Evolutionary conservation across 2,797 vertebrate genomes (phyloP).

Genomic region (Hippoglossus hippoglossus): DNA sequence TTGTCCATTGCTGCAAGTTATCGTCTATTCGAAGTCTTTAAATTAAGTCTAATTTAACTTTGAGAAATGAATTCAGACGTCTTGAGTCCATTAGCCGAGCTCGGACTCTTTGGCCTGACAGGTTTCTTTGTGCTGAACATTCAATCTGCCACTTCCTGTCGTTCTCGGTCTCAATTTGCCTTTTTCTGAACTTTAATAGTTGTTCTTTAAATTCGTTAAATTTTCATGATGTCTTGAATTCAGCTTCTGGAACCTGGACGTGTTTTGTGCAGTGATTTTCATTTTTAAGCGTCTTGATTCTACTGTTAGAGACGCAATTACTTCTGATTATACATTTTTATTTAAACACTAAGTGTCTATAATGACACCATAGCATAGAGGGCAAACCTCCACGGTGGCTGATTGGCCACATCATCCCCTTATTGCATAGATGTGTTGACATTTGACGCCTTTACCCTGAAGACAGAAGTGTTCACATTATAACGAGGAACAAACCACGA

Average conservation of each 20-base stretch:
- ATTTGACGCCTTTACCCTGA: too few species aligned
- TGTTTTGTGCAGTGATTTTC: neutral
- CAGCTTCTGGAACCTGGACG: neutral
- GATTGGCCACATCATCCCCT: too few species aligned
- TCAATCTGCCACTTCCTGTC: constrained; percentile 20
- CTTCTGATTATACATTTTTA: too few species aligned
- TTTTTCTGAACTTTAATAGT: constrained; percentile 10
- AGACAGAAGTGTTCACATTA: too few species aligned
- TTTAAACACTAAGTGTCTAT: too few species aligned
- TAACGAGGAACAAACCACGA: too few species aligned
- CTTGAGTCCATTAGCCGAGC: constrained; percentile 22
- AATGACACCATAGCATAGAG: too few species aligned
- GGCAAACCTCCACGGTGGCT: too few species aligned
- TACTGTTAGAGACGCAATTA: too few species aligned
- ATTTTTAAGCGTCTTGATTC: neutral
- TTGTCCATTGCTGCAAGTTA: neutral
- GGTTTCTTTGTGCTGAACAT: constrained; percentile 13
- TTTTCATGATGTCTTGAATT: neutral
- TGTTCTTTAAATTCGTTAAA: neutral
- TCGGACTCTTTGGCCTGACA: constrained; percentile 7
- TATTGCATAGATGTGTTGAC: too few species aligned
- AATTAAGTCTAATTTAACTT: neutral
- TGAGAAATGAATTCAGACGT: constrained; percentile 12
- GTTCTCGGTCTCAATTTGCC: constrained; percentile 1
- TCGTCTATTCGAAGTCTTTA: neutral